These are phyloP conservation scores for Saccostrea cuccullata DNA, from an alignment of 1,140 invertebrate species.

Conservation along the genomic window DNA sequence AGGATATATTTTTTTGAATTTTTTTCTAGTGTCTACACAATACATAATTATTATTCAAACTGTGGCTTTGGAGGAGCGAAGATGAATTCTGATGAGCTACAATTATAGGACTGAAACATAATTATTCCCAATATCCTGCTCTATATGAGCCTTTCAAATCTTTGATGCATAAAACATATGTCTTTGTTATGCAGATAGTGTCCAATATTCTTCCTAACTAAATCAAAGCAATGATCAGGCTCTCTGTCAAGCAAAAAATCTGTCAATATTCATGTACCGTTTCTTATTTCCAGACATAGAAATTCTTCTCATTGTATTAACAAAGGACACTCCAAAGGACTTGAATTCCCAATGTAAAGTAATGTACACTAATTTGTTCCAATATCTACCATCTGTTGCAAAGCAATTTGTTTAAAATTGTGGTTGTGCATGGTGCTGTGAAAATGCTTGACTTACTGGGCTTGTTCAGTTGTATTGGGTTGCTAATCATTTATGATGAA, in stretches of 20 bases:
- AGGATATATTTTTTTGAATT: neutral
- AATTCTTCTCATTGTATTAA: neutral
- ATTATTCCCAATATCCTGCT: slow-evolving; percentile 13
- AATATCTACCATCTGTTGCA: slow-evolving; percentile 25
- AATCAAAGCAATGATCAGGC: neutral
- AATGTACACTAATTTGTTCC: slow-evolving; percentile 10
- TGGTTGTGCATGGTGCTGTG: neutral
- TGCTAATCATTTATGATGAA: slow-evolving; percentile 20
- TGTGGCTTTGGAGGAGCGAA: neutral
- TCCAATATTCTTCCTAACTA: slow-evolving; percentile 17
- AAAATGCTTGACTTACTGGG: neutral
- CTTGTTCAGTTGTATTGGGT: neutral
- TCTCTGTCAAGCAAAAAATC: neutral
- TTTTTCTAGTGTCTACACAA: neutral
- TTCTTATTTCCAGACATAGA: neutral
- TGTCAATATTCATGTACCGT: slow-evolving; percentile 9
- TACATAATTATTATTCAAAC: slow-evolving; percentile 10
- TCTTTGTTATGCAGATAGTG: slow-evolving; percentile 24
- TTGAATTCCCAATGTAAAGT: neutral
- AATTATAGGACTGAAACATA: neutral
- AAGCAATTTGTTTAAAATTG: slow-evolving; percentile 26
- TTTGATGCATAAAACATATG: slow-evolving; percentile 30
- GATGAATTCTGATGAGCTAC: slow-evolving; percentile 13
- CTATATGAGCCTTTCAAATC: neutral
- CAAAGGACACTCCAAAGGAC: neutral